These are phyloP conservation scores for Cryptomyrus ogoouensis DNA, from an alignment of 2,113 vertebrate species.

Conservation along the genomic window DNA sequence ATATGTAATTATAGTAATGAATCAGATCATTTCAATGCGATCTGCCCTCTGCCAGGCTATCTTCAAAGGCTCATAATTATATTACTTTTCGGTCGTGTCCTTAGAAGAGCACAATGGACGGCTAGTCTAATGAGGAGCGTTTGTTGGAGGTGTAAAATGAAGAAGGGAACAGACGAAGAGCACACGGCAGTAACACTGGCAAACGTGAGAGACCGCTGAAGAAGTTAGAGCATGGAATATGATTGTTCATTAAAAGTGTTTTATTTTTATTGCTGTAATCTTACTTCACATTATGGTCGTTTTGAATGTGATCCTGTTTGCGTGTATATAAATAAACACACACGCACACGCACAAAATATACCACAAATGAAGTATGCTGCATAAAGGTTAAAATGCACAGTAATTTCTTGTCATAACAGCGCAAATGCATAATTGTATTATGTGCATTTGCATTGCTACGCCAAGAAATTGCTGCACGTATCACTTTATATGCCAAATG, in stretches of 20 bases:
- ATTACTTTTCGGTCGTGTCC: neutral
- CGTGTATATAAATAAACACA: neutral
- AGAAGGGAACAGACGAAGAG: neutral
- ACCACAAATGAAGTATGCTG: neutral
- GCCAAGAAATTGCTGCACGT: neutral
- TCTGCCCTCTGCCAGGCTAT: neutral
- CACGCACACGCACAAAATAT: neutral
- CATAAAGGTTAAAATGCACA: neutral
- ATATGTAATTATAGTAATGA: conserved; percentile 18
- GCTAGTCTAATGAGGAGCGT: neutral
- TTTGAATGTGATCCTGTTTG: neutral
- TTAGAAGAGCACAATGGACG: neutral
- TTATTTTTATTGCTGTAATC: neutral
- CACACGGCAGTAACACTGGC: neutral
- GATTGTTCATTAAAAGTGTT: neutral
- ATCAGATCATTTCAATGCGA: neutral
- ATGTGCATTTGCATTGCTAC: neutral
- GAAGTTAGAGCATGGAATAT: neutral
- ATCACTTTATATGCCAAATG: neutral
- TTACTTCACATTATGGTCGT: neutral
- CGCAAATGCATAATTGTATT: neutral
- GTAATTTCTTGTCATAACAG: neutral
- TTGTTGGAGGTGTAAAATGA: neutral
- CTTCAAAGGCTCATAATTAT: conserved; percentile 12
- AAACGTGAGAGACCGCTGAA: neutral